Percentiles rank a stretch among this genome's conserved stretches.
phyloP scores from a whole-genome alignment of 2,113 vertebrate species.

The Pipra filicauda region DNA sequence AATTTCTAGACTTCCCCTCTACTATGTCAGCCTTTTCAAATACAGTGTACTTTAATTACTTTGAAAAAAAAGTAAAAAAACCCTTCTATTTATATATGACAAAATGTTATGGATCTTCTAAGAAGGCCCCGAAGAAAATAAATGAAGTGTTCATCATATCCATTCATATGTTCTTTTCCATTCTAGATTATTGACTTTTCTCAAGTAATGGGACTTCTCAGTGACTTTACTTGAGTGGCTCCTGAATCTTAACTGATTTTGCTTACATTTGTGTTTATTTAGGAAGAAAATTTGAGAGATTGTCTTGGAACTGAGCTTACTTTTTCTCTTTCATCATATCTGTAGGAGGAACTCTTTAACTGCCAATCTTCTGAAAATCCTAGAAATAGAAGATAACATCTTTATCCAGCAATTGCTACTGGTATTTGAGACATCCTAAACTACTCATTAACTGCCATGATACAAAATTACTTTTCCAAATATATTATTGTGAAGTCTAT shows the following conservation, averaged over 20 bases:
- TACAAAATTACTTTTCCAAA: neutral
- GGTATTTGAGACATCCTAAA: neutral
- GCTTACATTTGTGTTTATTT: neutral
- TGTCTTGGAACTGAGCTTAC: neutral
- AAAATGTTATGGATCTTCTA: neutral
- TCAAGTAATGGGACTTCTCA: neutral
- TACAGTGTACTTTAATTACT: neutral
- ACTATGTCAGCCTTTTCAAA: neutral
- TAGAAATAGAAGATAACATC: neutral
- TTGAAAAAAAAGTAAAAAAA: neutral
- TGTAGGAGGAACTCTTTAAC: neutral
- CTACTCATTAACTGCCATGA: neutral
- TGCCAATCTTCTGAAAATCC: neutral
- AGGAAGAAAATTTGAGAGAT: neutral
- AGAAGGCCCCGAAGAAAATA: neutral
- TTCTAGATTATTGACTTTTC: neutral
- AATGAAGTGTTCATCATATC: neutral
- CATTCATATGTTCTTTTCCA: neutral
- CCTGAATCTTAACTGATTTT: neutral
- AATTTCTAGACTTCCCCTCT: neutral
- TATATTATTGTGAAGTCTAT: neutral
- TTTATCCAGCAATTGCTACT: neutral
- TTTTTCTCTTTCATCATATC: neutral
- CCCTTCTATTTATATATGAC: neutral
- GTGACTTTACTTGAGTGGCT: neutral